Evolutionary conservation across 2,797 vertebrate genomes (phyloP).

Genomic region (Toxotes lorentzi): DNA sequence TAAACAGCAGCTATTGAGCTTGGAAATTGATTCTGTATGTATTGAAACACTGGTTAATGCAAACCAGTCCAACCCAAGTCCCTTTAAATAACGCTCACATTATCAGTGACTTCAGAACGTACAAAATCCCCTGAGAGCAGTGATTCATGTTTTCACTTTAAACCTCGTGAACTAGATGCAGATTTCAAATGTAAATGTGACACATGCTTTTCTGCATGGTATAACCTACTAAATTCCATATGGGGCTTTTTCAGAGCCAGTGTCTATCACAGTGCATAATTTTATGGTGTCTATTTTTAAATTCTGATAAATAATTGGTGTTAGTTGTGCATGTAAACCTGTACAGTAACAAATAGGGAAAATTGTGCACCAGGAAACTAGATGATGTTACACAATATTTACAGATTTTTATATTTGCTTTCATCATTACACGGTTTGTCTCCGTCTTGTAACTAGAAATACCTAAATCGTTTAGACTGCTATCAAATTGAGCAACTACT

Average conservation of each 20-base stretch:
- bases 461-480: not conserved
- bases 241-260: conserved; percentile 24
- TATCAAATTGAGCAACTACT: not conserved
- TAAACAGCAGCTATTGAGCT: conserved; percentile 64
- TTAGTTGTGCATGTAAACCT: conserved; percentile 9
- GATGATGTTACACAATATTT: not conserved
- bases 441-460: not conserved
- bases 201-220: conserved; percentile 56
- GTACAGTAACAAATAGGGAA: not conserved
- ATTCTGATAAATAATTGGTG: conserved; percentile 7
- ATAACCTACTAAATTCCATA: conserved; percentile 25
- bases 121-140: conserved; percentile 55
- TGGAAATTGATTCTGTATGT: conserved; percentile 56
- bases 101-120: conserved; percentile 69
- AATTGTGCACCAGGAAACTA: not conserved
- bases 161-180: conserved; percentile 70
- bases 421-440: not conserved
- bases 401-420: conserved; percentile 5
- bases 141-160: conserved; percentile 79
- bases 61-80: conserved; percentile 57
- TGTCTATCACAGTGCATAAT: conserved; percentile 28
- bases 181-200: conserved; percentile 63
- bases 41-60: conserved; percentile 59
- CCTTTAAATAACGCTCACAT: conserved; percentile 71
- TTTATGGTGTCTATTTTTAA: conserved; percentile 25